Percentiles rank a stretch among this genome's conserved stretches.
These are phyloP conservation scores for Ophraella communa DNA, from an alignment of 2,888 invertebrate species.

Conservation along the genomic window DNA sequence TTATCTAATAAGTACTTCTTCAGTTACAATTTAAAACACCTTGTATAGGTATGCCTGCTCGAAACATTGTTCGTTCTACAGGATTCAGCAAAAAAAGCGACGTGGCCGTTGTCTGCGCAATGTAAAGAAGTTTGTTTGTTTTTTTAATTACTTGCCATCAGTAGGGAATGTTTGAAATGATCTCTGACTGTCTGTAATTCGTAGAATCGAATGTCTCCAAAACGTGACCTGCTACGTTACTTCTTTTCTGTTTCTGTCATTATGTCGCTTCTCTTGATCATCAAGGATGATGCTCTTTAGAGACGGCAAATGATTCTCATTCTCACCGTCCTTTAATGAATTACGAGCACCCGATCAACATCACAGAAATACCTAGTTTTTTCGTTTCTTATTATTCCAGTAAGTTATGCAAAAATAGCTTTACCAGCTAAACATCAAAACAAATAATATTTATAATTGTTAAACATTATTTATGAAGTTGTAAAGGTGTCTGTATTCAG, in stretches of 20 bases:
- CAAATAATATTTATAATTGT: too few relatives aligned
- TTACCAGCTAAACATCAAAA: too few relatives aligned
- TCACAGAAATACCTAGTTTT: slow-evolving; percentile 1
- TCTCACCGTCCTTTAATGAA: slow-evolving; percentile 10
- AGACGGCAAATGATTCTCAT: slow-evolving; percentile 12
- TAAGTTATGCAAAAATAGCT: neutral
- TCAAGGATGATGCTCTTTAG: slow-evolving; percentile 11
- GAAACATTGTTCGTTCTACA: slow-evolving; percentile 21
- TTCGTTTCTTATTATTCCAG: neutral
- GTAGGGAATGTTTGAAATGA: slow-evolving; percentile 42
- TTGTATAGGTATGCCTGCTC: slow-evolving; percentile 23
- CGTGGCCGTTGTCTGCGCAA: slow-evolving; percentile 42
- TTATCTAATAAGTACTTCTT: too few relatives aligned
- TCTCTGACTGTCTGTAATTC: slow-evolving; percentile 42
- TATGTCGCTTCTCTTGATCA: slow-evolving; percentile 14
- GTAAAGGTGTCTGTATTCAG: neutral
- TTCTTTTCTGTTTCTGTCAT: slow-evolving; percentile 19
- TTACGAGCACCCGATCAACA: slow-evolving; percentile 6
- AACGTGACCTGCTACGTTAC: slow-evolving; percentile 38
- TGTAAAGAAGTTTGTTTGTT: slow-evolving; percentile 46
- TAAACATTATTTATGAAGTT: neutral
- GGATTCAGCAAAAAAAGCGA: slow-evolving; percentile 31
- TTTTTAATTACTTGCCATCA: slow-evolving; percentile 45
- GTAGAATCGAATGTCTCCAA: slow-evolving; percentile 41
- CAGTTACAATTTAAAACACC: neutral